Base-by-base conservation (phyloP, 2,113 vertebrate genomes). In the Pangasianodon hypophthalmus region DNA sequence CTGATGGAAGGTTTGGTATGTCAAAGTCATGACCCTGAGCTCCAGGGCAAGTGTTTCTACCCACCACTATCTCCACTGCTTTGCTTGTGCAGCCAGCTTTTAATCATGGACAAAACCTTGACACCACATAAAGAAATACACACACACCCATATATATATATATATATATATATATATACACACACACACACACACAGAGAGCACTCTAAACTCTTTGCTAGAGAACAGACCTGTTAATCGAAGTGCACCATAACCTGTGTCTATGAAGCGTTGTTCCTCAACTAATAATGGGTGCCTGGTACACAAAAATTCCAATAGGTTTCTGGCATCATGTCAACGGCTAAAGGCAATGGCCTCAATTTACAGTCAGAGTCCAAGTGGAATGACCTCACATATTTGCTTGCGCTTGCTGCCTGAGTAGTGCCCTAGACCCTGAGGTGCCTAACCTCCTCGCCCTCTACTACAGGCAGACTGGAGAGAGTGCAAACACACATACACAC, bases 71-170 rank as follows among this genome's bases (percentile, higher is more conserved):
- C 96, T 97, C 95, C 93, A 93, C 92, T 92, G 93, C 94, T 96
- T 96, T 96, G 94, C 96, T 97, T 97, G 97, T 96, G 96, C 94
- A 95, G 95, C 93, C 96, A 97, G 96, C 95, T 97, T 97, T 96
- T 95, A 96, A 97, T 97, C 97, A 96, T 93, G 77, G 71, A 85
- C 62, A 18, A 83, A 73, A 73, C 48, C 54, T 48, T 67, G 62
- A 69, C 77, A 88, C 21, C 5, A 26, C 46, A 52, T 50, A 41
- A 88, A 88, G 62, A 37, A 84, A 21, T 13, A 77, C 9, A 26
- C 89, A 24, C 50, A 73, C 85, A 69, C 88, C 88, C 60, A 71
- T 90, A 85, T 19, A 41, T 24, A 56, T 21, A 52, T 37, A 67
- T 44, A 19, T 26, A 50, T 41, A 64, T 88, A 37, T 71, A 83